Conservation (phyloP, 2,888 invertebrate genomes). For the Marronus borbonicus region DNA sequence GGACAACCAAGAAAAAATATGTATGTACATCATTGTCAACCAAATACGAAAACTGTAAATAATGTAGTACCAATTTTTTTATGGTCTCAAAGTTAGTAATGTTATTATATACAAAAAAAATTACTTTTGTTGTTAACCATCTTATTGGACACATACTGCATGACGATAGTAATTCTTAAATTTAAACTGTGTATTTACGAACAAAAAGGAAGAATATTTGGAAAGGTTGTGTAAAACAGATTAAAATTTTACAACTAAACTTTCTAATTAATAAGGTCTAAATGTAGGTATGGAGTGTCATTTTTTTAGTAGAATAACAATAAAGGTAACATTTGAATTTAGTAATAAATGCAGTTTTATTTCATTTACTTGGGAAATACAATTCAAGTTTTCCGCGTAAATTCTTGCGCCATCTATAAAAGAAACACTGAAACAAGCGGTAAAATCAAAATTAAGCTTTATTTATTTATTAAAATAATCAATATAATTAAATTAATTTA, state of each 20-base stretch:
- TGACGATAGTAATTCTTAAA: slow-evolving; percentile 32
- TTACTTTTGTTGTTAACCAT: slow-evolving; percentile 44
- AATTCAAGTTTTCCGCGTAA: not conserved
- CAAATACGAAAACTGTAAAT: slow-evolving; percentile 51
- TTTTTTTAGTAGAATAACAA: slow-evolving; percentile 63
- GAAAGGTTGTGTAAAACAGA: slow-evolving; percentile 34
- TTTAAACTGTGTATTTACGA: slow-evolving; percentile 35
- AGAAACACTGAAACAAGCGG: not conserved
- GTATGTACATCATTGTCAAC: slow-evolving; percentile 40
- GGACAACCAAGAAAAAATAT: slow-evolving; percentile 11
- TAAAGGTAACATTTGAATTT: slow-evolving; percentile 58
- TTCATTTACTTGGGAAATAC: not conserved
- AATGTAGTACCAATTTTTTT: slow-evolving; percentile 49
- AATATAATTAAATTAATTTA: too few relatives aligned
- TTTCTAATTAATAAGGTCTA: slow-evolving; percentile 63
- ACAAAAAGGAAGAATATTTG: slow-evolving; percentile 1
- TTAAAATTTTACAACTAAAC: slow-evolving; percentile 55
- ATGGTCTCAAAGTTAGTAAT: slow-evolving; percentile 39
- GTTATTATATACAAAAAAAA: slow-evolving; percentile 34
- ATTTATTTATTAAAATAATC: too few relatives aligned
- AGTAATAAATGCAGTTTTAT: slow-evolving; percentile 40
- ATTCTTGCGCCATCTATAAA: too few relatives aligned
- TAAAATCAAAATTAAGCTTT: not conserved
- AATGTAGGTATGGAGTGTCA: slow-evolving; percentile 62
- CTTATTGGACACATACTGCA: slow-evolving; percentile 46